Evolutionary conservation across 2,888 invertebrate species (phyloP), one percentile per base, ranked within the genome.

Genomic region (Andrena hattorfiana): DNA sequence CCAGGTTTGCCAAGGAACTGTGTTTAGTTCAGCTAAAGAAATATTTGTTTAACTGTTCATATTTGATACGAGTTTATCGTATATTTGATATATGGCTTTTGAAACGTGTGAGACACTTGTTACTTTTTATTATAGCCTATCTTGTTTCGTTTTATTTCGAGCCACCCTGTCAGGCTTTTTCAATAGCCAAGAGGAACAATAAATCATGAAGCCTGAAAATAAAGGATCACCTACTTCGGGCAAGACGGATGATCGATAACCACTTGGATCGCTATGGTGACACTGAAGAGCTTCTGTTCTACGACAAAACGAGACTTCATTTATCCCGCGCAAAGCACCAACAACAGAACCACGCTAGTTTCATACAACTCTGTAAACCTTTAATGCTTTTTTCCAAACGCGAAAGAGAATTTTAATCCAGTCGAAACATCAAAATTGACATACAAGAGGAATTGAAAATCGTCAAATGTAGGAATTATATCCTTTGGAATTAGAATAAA

Each of bases 191-290:
- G 68, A 26, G 20, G 13, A 59, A 76, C 67, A 76, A 80, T 76
- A 71, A 76, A 76, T 80, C 80, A 70, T 67, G 26, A 28, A 60
- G 42, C 28, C 64, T 64, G 74, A 68, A 75, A 70, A 70, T 70
- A 54, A 75, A 70, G 48, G 75, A 79, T 75, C 30, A 62, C 48
- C 28, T 20, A 66, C 42, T 62, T n/a, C 23, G 26, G 32, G 16
- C 16, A 49, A 67, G 67, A 13, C 26, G 75, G 69, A 64, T 75
- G 70, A 79, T 79, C 64, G 70, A 75, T 79, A 66, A 66, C 64
- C 64, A 48, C 49, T 26, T 49, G 42, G 59, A 79, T 74, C 64
- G 30, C 49, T 59, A 32, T 54, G 10, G 42, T 23, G 32, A 23
- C 68, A 56, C 23, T 56, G 42, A 63, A 56, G 60, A 78, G 64